These are phyloP conservation scores for Haliaeetus albicilla DNA, from an alignment of 2,797 vertebrate species.

Conservation along the genomic window DNA sequence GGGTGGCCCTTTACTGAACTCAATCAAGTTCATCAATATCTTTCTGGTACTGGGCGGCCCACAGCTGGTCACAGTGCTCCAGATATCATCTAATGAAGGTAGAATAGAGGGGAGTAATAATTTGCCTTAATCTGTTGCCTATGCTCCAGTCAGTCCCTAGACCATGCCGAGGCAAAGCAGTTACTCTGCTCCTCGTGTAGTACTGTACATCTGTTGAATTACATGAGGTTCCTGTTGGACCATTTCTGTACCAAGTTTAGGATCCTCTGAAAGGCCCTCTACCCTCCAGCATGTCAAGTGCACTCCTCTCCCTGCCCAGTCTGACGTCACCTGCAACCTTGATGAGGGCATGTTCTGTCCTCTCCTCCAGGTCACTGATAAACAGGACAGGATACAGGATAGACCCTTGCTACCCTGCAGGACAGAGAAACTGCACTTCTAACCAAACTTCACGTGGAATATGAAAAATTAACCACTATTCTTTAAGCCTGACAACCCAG, in stretches of 20 bases:
- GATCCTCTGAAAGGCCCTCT: background rate
- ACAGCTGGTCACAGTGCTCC: background rate
- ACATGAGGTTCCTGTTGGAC: background rate
- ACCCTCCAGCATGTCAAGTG: background rate
- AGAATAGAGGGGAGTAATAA: background rate
- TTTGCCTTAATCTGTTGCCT: background rate
- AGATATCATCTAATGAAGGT: background rate
- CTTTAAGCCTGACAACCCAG: background rate
- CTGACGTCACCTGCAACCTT: background rate
- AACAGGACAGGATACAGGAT: background rate
- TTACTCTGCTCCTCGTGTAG: background rate
- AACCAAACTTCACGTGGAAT: background rate
- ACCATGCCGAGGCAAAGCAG: fast-evolving
- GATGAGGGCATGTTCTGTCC: background rate
- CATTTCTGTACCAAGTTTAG: background rate
- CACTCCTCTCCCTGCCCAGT: background rate
- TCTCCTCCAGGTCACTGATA: background rate
- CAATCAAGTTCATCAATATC: background rate
- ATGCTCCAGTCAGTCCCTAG: background rate
- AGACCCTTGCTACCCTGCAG: background rate
- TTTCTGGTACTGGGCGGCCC: background rate
- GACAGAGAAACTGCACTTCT: background rate
- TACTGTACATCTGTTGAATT: background rate
- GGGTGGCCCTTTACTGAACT: background rate
- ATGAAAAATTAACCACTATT: background rate